These are phyloP conservation scores for Holotrichia oblita DNA, from an alignment of 1,140 invertebrate species.

Conservation along the genomic window DNA sequence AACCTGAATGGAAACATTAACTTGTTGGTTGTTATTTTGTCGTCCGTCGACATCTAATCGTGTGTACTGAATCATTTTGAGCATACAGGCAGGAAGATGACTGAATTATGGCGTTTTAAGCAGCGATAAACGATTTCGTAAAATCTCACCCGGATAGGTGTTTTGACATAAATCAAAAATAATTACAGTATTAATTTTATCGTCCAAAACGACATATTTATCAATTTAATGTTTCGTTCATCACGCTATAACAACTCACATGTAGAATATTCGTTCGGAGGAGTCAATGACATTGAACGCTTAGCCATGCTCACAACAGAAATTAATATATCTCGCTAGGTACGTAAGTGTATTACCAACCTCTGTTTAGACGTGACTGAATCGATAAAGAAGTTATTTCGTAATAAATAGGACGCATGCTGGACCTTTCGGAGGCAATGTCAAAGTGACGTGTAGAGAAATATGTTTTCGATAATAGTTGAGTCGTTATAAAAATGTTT, in stretches of 20 bases:
- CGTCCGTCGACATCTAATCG: too few species aligned
- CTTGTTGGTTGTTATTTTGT: too few species aligned
- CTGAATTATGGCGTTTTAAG: not conserved
- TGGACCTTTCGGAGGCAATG: too few species aligned
- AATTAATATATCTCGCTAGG: not conserved
- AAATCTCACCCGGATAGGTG: not conserved
- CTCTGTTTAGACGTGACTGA: too few species aligned
- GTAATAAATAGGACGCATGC: too few species aligned
- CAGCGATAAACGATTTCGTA: constrained; percentile 7
- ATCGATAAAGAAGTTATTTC: too few species aligned
- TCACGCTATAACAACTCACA: not conserved
- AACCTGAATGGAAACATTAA: too few species aligned
- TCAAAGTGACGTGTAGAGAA: too few species aligned
- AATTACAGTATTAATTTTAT: constrained; percentile 34
- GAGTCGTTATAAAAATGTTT: too few species aligned
- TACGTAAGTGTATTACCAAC: too few species aligned
- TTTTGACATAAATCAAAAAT: constrained; percentile 31
- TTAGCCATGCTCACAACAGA: not conserved
- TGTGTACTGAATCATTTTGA: too few species aligned
- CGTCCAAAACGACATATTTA: constrained; percentile 26
- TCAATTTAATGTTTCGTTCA: constrained; percentile 22
- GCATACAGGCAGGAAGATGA: not conserved
- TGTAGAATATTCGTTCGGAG: not conserved
- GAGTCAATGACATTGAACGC: constrained; percentile 15
- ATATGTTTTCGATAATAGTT: too few species aligned